Conservation (phyloP, 2,797 vertebrate genomes). For the Mormyrus hasselquistii region DNA sequence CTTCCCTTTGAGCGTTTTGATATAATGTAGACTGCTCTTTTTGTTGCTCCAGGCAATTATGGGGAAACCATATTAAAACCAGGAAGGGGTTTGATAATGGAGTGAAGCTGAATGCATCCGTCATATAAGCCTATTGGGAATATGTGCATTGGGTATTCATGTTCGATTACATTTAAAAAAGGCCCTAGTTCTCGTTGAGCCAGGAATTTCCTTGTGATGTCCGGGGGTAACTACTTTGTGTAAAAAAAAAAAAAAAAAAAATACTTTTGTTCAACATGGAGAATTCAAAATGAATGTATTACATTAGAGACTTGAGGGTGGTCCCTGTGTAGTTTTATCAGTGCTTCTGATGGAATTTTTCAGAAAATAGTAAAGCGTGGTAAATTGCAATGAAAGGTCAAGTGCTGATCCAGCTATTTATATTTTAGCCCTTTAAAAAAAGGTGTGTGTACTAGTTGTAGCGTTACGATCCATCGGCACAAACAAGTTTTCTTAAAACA, state of each 20-base stretch:
- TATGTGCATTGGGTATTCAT: background rate
- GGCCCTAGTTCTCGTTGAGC: background rate
- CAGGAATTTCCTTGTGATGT: background rate
- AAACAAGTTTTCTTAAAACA: background rate
- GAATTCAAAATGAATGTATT: background rate
- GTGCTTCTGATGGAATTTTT: background rate
- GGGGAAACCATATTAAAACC: background rate
- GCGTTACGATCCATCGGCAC: background rate
- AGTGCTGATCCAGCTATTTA: background rate
- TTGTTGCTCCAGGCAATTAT: background rate
- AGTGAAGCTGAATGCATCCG: background rate
- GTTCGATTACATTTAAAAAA: background rate
- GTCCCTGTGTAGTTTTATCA: background rate
- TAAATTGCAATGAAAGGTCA: background rate
- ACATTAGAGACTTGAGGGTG: background rate
- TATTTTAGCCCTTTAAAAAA: background rate
- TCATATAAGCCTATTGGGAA: background rate
- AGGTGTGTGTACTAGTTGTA: background rate
- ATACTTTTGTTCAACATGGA: background rate
- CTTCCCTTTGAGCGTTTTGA: background rate
- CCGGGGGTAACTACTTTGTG: background rate
- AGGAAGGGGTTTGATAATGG: background rate
- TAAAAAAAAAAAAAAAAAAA: background rate
- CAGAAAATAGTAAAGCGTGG: background rate
- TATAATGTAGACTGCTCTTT: background rate